These are phyloP conservation scores for Sander vitreus DNA, from an alignment of 2,113 vertebrate species.

Conservation along the genomic window DNA sequence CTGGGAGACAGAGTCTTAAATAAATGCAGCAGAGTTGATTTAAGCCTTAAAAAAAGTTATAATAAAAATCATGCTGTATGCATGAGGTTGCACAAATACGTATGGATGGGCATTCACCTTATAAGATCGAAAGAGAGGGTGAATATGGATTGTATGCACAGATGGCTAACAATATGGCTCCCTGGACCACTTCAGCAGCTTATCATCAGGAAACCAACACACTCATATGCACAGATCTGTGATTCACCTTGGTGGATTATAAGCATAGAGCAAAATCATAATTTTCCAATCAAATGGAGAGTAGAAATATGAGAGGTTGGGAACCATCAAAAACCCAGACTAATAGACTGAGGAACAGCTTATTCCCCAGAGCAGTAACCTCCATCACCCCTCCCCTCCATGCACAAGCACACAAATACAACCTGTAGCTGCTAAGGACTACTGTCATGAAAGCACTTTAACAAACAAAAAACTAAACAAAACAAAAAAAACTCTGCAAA, in stretches of 20 bases:
- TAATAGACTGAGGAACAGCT: too few relatives aligned
- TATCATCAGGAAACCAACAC: constrained; percentile 62
- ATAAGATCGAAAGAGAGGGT: constrained; percentile 16
- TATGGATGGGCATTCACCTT: constrained; percentile 22
- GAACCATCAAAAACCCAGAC: background rate
- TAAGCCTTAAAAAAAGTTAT: background rate
- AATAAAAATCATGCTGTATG: background rate
- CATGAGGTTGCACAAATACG: background rate
- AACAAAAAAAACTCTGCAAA: too few relatives aligned
- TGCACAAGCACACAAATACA: too few relatives aligned
- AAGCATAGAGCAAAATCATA: constrained; percentile 1
- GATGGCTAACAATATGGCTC: constrained; percentile 79
- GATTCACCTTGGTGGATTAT: constrained; percentile 31
- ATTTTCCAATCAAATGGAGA: constrained; percentile 10
- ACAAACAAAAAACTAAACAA: too few relatives aligned
- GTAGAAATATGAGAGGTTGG: background rate
- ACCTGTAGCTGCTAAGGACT: too few relatives aligned
- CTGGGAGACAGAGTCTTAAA: background rate
- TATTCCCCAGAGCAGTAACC: too few relatives aligned
- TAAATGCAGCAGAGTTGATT: background rate
- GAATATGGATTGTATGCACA: constrained; percentile 66
- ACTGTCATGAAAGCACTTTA: too few relatives aligned
- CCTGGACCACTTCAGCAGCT: constrained; percentile 76
- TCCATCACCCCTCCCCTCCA: too few relatives aligned
- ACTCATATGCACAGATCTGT: constrained; percentile 12